Base-by-base conservation (phyloP, 2,888 invertebrate species). In the Crocallis elinguaria region DNA sequence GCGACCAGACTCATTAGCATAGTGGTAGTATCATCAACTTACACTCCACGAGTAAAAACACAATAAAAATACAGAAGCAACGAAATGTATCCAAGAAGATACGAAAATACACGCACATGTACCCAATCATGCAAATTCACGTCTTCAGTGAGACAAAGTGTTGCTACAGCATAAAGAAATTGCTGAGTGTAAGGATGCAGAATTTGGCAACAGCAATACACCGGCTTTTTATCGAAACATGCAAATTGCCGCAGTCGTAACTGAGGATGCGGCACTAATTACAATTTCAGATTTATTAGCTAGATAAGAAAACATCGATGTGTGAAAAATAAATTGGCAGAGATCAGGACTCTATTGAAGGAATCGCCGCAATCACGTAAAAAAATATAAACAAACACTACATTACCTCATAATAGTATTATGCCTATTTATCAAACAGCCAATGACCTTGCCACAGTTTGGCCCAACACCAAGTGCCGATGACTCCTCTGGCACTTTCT, bases 361-460 rank as follows among this genome's bases (percentile, higher is more conserved):
- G 30, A 46, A 42, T 42, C 29, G 1, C 21, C 12, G 3, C 29
- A 14, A 29, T 41, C 17, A 13, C 25, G 56, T 64, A 73, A 84
- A 86, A 80, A 87, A 86, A 79, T 67, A 83, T 82, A 88, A 87
- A 88, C 85, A 89, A 88, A 87, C 84, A 75, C 73, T 73, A 69
- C 67, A 77, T 86, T 86, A 86, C 79, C 78, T 84, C 82, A 64
- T 60, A 60, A 58, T 55, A 58, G 51, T 41, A 83, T 77, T 75
- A 79, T 76, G 73, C 70, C 80, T 83, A 83, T 87, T 62, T 88
- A 87, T 86, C 84, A 83, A 84, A 84, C 77, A 78, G 76, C 72
- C 76, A 68, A 74, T 77, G 88, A 89, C 89, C 90, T 90, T 90
- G 89, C 79, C 82, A 77, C 86, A 80, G 77, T 79, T 88, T 87